Evolutionary conservation across 2,113 vertebrate genomes (phyloP).

Genomic region (Scytalopus superciliaris): DNA sequence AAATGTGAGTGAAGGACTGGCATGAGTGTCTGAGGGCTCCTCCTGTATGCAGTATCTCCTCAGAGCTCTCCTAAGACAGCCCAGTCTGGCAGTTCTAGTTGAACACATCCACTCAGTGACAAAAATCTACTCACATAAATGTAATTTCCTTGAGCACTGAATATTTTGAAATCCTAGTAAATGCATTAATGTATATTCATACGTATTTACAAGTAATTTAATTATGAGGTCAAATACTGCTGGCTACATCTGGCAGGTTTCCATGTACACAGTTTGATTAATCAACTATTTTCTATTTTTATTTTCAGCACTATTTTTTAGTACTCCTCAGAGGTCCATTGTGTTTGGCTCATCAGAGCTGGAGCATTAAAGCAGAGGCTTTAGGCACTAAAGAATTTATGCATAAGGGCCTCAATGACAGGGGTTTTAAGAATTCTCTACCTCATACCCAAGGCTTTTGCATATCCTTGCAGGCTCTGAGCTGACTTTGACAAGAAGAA

Average conservation of each 20-base stretch:
- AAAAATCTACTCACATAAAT: not conserved
- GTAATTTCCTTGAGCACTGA: not conserved
- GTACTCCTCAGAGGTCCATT: not conserved
- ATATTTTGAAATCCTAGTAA: not conserved
- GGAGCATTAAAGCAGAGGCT: not conserved
- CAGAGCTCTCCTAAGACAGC: not conserved
- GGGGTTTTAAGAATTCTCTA: not conserved
- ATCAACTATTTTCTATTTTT: not conserved
- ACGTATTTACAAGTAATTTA: not conserved
- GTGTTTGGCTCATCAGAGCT: not conserved
- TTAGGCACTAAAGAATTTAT: not conserved
- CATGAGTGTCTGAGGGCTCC: not conserved
- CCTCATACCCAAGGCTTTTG: not conserved
- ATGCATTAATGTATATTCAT: not conserved
- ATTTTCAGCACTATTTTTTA: not conserved
- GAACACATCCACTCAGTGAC: not conserved
- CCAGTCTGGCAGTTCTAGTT: not conserved
- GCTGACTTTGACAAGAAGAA: not conserved
- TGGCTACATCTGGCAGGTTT: not conserved
- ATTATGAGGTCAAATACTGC: not conserved
- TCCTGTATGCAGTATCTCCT: accelerated
- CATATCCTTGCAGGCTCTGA: not conserved
- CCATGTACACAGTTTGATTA: not conserved
- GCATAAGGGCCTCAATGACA: no score
- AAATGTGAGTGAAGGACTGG: not conserved